phyloP scores from a whole-genome alignment of 2,113 vertebrate species.

The Lagenorhynchus albirostris region DNA sequence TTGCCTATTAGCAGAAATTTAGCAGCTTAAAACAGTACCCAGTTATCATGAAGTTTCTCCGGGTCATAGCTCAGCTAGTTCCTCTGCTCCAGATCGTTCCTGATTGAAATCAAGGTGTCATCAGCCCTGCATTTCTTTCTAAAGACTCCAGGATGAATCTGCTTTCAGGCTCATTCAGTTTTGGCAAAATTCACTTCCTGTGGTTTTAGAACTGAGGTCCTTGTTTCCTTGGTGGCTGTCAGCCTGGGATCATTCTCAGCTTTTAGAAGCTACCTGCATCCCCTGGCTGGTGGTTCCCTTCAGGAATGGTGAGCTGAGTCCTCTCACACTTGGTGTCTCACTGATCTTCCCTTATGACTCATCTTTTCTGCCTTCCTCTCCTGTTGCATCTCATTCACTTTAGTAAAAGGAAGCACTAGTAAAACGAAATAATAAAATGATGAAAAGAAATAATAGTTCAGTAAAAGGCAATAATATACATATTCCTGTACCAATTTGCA shows the following conservation, averaged over 20 bases:
- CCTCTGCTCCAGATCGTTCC: not conserved
- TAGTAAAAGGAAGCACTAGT: not conserved
- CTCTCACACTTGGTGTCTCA: not conserved
- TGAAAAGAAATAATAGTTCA: not conserved
- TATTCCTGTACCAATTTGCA: not conserved
- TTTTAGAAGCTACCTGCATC: not conserved
- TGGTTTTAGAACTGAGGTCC: not conserved
- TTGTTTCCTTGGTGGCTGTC: not conserved
- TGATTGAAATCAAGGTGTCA: not conserved
- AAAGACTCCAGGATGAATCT: not conserved
- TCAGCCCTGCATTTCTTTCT: not conserved
- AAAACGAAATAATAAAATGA: not conserved
- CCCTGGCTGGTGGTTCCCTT: not conserved
- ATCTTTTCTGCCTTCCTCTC: not conserved
- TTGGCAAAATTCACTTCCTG: not conserved
- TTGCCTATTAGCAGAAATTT: not conserved
- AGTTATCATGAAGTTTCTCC: not conserved
- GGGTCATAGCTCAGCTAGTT: not conserved
- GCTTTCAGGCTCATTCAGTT: not conserved
- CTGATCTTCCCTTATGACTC: not conserved
- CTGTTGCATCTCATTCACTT: not conserved
- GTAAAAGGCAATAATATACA: not conserved
- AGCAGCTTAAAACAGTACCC: not conserved
- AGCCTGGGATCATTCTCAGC: not conserved
- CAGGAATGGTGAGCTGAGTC: not conserved